Conservation (phyloP, 2,797 vertebrate genomes). For the Muscicapa striata region DNA sequence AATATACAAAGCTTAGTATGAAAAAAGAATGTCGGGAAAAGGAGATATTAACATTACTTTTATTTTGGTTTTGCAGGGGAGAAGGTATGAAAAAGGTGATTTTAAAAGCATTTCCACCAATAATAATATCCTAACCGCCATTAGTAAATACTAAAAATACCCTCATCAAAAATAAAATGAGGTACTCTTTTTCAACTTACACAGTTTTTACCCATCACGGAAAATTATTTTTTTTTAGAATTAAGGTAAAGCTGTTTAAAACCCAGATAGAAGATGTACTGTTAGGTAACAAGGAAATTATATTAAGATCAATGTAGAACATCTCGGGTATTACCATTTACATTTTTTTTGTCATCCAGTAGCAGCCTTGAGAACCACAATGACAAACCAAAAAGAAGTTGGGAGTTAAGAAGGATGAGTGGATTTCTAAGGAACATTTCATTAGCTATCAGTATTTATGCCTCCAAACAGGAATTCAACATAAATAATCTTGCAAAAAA, state of each 20-base stretch:
- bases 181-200: neutral
- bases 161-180: accelerated
- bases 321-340: neutral
- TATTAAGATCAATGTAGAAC: neutral
- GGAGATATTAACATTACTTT: neutral
- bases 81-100: neutral
- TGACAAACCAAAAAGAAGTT: accelerated
- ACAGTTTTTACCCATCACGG: neutral
- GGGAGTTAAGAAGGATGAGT: neutral
- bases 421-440: neutral
- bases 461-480: neutral
- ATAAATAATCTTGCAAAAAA: neutral
- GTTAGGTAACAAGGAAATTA: neutral
- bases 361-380: neutral
- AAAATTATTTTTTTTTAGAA: neutral
- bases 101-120: neutral
- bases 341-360: neutral
- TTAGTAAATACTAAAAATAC: neutral
- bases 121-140: neutral
- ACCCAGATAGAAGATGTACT: neutral
- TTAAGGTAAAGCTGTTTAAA: neutral
- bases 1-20: neutral
- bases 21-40: neutral
- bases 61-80: neutral
- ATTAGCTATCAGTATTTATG: neutral